A percentile compares a stretch with the other conserved stretches of the same genome.
Conservation (phyloP, 2,797 vertebrate species). For the Microctenopoma steveboyesi region DNA sequence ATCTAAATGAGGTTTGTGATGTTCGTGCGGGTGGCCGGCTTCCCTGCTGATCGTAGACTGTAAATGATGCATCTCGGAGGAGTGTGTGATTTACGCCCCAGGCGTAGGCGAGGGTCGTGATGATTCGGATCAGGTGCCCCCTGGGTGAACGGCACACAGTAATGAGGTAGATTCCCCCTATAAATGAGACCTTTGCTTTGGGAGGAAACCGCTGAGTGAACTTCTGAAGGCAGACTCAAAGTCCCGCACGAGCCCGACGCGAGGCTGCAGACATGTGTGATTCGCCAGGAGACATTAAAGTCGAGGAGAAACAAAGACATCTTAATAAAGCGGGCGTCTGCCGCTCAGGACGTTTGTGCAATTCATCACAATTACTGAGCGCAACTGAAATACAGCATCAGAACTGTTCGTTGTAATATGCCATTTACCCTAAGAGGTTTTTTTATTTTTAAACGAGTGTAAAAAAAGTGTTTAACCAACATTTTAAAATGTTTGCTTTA, state of each 20-base stretch:
- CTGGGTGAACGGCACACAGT: conserved; percentile 69
- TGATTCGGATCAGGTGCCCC: conserved; percentile 76
- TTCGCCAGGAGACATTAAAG: conserved; percentile 20
- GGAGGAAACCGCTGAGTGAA: conserved; percentile 55
- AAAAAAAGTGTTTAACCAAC: conserved; percentile 45
- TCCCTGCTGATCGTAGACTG: conserved; percentile 45
- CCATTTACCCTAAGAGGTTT: neutral
- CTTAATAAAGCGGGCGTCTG: conserved; percentile 4
- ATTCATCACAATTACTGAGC: conserved; percentile 34
- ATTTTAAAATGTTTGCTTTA: conserved; percentile 60
- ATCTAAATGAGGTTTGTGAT: conserved; percentile 47
- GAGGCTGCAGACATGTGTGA: conserved; percentile 21
- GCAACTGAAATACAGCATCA: conserved; percentile 10
- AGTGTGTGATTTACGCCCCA: conserved; percentile 60
- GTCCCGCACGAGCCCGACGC: conserved; percentile 14
- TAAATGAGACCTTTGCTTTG: conserved; percentile 72
- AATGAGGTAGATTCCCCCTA: conserved; percentile 75
- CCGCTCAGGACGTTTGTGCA: conserved; percentile 24
- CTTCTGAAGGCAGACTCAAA: conserved; percentile 46
- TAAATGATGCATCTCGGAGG: conserved; percentile 65
- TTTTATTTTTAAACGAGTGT: conserved; percentile 5
- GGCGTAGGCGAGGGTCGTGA: conserved; percentile 65
- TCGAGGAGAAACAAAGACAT: conserved; percentile 25
- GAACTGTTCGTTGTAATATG: conserved; percentile 24
- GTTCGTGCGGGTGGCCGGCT: neutral